phyloP scores from a whole-genome alignment of 2,797 vertebrate species.

The Pempheris klunzingeri region DNA sequence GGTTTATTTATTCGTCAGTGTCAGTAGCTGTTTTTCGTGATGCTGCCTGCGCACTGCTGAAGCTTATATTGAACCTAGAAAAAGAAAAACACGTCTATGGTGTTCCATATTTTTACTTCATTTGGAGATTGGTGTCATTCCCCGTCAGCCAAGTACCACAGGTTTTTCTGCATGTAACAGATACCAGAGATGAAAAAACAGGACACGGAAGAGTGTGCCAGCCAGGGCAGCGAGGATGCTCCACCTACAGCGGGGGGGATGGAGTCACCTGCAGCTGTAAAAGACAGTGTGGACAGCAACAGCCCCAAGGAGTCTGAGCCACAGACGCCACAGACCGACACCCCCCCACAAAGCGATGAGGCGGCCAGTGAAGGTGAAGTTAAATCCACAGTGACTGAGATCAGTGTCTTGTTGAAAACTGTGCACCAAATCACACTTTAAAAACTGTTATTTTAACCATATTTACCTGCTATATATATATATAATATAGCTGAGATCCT shows the following conservation, averaged over 20 bases:
- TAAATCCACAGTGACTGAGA: background rate
- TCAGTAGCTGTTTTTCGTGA: background rate
- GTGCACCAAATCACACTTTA: background rate
- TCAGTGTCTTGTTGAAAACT: background rate
- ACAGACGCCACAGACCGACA: conserved; percentile 55
- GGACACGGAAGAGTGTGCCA: conserved; percentile 77
- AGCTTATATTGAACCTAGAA: background rate
- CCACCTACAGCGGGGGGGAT: conserved; percentile 48
- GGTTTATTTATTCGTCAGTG: too few relatives aligned
- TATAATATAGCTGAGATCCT: background rate
- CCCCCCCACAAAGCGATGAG: conserved; percentile 47
- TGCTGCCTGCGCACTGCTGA: background rate
- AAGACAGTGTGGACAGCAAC: conserved; percentile 60
- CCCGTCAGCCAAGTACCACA: background rate
- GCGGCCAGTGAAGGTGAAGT: conserved; percentile 66
- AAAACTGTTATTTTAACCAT: background rate
- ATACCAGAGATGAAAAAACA: conserved; percentile 82
- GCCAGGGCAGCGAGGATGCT: conserved; percentile 58
- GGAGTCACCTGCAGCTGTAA: conserved; percentile 58
- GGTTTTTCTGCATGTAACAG: conserved; percentile 3
- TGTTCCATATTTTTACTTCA: background rate
- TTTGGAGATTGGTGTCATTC: background rate
- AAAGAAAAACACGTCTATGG: background rate
- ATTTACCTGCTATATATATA: background rate
- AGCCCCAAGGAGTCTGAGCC: conserved; percentile 71